These are phyloP conservation scores for Brachionus koreanus DNA, from an alignment of 1,140 invertebrate genomes.

Conservation along the genomic window DNA sequence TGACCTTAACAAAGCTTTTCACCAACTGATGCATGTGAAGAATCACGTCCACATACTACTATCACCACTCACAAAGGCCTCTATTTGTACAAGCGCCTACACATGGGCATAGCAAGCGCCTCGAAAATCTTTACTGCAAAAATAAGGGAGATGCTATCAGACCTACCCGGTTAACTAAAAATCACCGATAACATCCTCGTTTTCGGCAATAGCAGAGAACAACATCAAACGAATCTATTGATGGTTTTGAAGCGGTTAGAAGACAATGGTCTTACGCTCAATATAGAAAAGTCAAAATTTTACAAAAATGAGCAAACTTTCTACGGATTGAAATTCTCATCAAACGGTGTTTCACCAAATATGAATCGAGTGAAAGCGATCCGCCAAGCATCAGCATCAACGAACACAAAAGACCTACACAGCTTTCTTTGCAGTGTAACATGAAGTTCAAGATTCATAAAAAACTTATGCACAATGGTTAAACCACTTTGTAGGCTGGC, in stretches of 20 bases:
- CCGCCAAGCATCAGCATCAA: background rate
- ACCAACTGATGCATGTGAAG: constrained; percentile 49
- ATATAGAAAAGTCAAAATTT: background rate
- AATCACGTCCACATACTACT: constrained; percentile 41
- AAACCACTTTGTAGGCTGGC: background rate
- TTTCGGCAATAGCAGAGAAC: background rate
- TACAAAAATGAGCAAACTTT: background rate
- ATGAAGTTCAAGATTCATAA: background rate
- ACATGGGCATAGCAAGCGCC: background rate
- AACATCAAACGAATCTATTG: background rate
- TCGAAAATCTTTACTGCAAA: background rate
- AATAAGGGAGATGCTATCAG: background rate
- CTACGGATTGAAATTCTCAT: background rate
- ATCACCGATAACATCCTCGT: background rate
- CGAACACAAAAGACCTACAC: background rate
- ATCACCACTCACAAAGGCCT: background rate
- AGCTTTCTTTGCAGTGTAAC: background rate
- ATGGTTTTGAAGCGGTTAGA: background rate
- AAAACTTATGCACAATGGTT: background rate
- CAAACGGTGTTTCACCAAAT: background rate
- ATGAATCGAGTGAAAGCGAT: background rate
- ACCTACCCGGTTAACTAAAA: background rate
- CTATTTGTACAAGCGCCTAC: background rate
- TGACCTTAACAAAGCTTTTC: constrained; percentile 48
- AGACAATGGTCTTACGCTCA: background rate